phyloP scores from a whole-genome alignment of 2,113 vertebrate genomes.

The Larimichthys polyactis region DNA sequence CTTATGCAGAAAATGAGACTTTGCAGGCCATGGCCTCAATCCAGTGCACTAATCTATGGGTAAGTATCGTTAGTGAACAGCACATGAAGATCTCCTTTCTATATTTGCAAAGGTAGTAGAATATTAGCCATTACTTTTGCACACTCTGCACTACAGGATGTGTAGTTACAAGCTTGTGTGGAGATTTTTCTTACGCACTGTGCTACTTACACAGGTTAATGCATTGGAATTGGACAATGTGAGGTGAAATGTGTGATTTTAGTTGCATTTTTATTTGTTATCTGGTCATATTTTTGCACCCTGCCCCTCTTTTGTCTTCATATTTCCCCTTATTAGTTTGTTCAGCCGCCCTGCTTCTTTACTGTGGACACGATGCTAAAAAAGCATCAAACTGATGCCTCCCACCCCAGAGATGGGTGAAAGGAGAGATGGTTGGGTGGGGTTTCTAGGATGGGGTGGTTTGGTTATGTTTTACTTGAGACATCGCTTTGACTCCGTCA shows the following conservation, averaged over 20 bases:
- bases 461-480: conserved; percentile 32
- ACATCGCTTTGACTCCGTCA: conserved; percentile 62
- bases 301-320: conserved; percentile 4
- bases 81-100: conserved; percentile 41
- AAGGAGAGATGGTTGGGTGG: conserved; percentile 3
- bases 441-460: not conserved
- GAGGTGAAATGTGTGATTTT: conserved; percentile 43
- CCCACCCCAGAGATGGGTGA: conserved; percentile 38
- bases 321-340: not conserved
- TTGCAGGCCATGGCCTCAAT: conserved; percentile 32
- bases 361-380: conserved; percentile 67
- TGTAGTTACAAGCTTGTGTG: conserved; percentile 33
- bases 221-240: conserved; percentile 64
- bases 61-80: conserved; percentile 52
- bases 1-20: conserved; percentile 35
- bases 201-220: conserved; percentile 61
- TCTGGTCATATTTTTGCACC: conserved; percentile 1
- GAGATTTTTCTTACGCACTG: conserved; percentile 29
- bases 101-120: conserved; percentile 28
- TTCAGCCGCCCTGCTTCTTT: conserved; percentile 42
- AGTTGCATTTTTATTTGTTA: conserved; percentile 26
- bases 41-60: conserved; percentile 67
- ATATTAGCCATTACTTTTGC: conserved; percentile 25
- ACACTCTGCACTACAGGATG: not conserved
- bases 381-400: conserved; percentile 57